Base-by-base conservation (phyloP, 2,888 invertebrate genomes). In the Andrena fulva region DNA sequence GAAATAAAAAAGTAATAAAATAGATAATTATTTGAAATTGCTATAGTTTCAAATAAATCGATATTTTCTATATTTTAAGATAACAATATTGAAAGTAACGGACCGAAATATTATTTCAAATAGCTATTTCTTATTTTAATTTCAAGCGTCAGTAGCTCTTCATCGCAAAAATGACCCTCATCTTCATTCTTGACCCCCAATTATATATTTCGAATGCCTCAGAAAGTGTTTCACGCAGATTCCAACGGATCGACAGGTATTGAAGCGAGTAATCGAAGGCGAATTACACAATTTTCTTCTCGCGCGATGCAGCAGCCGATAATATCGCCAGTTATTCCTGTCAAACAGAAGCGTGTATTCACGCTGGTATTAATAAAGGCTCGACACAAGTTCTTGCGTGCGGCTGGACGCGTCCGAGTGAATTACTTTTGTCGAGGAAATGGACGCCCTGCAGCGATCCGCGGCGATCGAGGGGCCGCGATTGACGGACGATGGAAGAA, bases 341-440 rank as follows among this genome's bases (percentile, higher is more conserved):
- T 79, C 79, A 79, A 77, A 77, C 77, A 79, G 79, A 79, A 77
- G 77, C 77, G 69, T 77, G 77, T 77, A 70, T 79, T 79, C 79
- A 79, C 79, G 69, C 63, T 48, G 50, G 42, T 50, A 64, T 79
- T 60, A 35, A 59, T 79, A 52, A 20, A 42, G 31, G 24, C 54
- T n/a, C 16, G 69, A 59, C 42, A 24, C 56, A 24, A 63, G 77
- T 76, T 78, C 77, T 78, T 62, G 77, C 76, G 42, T 59, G 63
- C 56, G 48, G 33, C 52, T 24, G 48, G 64, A 64, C 69, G 69
- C 56, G 69, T 64, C 35, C 4, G 35, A 64, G 77, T 70, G 63
- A 79, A 79, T 79, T 69, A 77, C 63, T 79, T 42, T 8, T 29
- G 35, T 50, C 16, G 63, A 64, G 79, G 69, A 77, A 77, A 68